These are phyloP conservation scores for Larimichthys polyactis DNA, from an alignment of 2,113 vertebrate species.

Conservation along the genomic window DNA sequence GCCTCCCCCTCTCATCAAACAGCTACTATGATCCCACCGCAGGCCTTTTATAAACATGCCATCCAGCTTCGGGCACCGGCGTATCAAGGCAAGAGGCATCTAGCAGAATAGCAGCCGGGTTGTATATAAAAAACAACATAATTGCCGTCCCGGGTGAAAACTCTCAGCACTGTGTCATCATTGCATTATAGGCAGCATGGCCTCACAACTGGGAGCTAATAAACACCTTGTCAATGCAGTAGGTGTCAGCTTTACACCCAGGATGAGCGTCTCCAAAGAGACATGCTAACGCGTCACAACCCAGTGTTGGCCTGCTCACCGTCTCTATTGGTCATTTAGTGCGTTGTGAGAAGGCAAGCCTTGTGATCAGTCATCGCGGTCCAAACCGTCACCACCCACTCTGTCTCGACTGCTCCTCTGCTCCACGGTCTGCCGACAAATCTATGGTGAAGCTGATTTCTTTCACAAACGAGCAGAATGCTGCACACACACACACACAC, in stretches of 20 bases:
- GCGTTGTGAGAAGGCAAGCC: constrained; percentile 47
- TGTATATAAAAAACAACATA: constrained; percentile 72
- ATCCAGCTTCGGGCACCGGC: constrained; percentile 32
- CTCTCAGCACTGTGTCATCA: constrained; percentile 47
- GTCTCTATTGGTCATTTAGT: constrained; percentile 58
- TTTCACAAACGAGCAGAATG: constrained; percentile 46
- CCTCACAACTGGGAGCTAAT: constrained; percentile 78
- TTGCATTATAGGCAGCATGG: constrained; percentile 40
- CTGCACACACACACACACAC: background rate
- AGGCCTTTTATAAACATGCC: constrained; percentile 47
- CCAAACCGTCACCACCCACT: constrained; percentile 60
- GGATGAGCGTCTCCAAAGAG: constrained; percentile 70
- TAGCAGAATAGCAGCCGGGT: constrained; percentile 37
- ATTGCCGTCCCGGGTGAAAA: constrained; percentile 69
- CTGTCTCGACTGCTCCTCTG: constrained; percentile 58
- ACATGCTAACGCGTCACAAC: constrained; percentile 57
- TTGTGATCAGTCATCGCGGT: constrained; percentile 54
- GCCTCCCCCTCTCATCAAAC: constrained; percentile 39
- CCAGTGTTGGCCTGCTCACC: constrained; percentile 43
- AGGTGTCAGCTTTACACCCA: constrained; percentile 75
- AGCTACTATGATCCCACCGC: constrained; percentile 46
- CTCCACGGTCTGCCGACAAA: constrained; percentile 44
- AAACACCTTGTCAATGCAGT: constrained; percentile 76
- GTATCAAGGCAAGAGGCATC: constrained; percentile 35
- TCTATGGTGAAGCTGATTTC: constrained; percentile 40